A percentile compares a stretch with the other conserved stretches of the same genome.
Evolutionary conservation across 1,140 invertebrate species (phyloP).

Genomic region (Delia radicum): DNA sequence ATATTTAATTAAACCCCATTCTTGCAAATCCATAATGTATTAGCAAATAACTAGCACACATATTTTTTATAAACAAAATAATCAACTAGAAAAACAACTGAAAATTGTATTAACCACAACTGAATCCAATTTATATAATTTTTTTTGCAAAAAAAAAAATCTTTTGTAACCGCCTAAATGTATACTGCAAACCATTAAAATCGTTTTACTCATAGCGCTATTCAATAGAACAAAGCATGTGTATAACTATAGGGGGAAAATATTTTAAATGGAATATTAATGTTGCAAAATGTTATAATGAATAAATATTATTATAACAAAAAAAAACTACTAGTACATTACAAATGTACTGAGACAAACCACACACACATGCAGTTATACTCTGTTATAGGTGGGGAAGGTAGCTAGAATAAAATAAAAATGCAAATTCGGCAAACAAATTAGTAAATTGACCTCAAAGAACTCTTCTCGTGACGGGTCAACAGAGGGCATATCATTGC

Average conservation of each 20-base stretch:
- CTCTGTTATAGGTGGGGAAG: no score
- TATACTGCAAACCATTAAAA: conserved; percentile 4
- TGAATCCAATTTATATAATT: neutral
- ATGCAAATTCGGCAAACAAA: no score
- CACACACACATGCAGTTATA: no score
- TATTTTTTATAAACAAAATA: neutral
- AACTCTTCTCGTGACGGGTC: no score
- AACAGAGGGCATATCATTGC: no score
- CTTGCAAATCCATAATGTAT: neutral
- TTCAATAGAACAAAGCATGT: neutral
- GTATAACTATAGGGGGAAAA: neutral
- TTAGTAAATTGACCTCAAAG: no score
- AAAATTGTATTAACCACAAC: neutral
- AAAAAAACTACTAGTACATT: neutral
- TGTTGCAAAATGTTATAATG: conserved; percentile 22
- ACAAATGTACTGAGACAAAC: no score
- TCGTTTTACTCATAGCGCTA: neutral
- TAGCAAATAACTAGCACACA: neutral
- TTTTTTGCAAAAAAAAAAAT: neutral
- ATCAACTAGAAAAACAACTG: neutral
- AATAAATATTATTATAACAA: conserved; percentile 9
- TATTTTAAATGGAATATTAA: conserved; percentile 13
- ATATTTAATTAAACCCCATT: no score
- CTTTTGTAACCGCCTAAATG: neutral
- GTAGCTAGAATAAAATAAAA: no score